phyloP scores from a whole-genome alignment of 2,888 invertebrate species.

The Tenodera sinensis region DNA sequence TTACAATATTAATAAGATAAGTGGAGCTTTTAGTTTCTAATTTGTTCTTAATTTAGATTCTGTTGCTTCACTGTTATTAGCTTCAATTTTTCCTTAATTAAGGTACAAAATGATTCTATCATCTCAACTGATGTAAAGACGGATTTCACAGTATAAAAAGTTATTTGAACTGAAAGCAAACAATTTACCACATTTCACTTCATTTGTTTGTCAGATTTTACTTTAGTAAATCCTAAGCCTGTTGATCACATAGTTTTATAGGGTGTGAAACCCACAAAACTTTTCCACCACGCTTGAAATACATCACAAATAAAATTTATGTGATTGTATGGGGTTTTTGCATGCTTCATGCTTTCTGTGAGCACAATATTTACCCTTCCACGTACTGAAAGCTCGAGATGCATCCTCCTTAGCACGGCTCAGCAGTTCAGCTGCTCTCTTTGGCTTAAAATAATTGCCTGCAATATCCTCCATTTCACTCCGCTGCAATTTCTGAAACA shows the following conservation, averaged over 20 bases:
- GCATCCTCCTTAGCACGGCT: constrained; percentile 54
- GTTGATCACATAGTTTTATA: neutral
- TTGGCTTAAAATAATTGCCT: constrained; percentile 69
- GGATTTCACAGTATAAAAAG: too few species aligned
- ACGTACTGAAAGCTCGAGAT: constrained; percentile 51
- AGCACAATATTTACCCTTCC: constrained; percentile 47
- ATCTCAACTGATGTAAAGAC: too few species aligned
- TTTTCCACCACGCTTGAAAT: neutral
- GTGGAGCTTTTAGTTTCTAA: too few species aligned
- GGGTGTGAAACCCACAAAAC: neutral
- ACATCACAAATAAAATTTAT: neutral
- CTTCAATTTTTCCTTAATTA: too few species aligned
- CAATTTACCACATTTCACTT: too few species aligned
- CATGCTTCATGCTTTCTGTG: constrained; percentile 3
- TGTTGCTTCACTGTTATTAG: too few species aligned
- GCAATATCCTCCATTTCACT: constrained; percentile 60
- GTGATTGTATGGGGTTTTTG: neutral
- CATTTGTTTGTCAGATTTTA: too few species aligned
- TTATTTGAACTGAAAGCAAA: too few species aligned
- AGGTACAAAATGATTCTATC: too few species aligned
- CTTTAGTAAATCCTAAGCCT: too few species aligned
- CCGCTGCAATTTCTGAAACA: constrained; percentile 50
- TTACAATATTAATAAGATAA: too few species aligned
- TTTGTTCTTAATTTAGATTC: too few species aligned
- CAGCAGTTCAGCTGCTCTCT: constrained; percentile 58